Conservation (phyloP, 2,797 vertebrate species). For the Loriculus beryllinus region DNA sequence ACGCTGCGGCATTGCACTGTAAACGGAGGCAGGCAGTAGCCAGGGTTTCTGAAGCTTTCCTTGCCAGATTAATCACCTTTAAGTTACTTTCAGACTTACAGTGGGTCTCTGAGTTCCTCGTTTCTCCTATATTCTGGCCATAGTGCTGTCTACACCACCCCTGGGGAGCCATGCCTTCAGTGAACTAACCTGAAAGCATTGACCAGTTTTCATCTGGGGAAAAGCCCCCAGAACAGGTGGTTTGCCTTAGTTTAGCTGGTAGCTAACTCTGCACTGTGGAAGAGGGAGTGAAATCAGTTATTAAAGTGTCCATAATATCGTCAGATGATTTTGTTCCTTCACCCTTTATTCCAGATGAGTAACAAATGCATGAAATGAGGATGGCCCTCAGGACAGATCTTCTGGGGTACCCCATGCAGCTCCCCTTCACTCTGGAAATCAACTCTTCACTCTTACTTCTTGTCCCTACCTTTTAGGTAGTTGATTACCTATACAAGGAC, state of each 20-base stretch:
- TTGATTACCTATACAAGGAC: neutral
- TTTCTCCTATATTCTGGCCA: neutral
- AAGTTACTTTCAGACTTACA: neutral
- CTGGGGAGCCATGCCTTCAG: neutral
- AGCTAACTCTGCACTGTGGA: neutral
- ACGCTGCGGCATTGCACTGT: accelerated
- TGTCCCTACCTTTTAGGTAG: neutral
- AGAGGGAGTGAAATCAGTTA: neutral
- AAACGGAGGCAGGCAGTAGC: neutral
- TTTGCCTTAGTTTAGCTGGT: neutral
- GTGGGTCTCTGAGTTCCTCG: neutral
- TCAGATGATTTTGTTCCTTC: neutral
- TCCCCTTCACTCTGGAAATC: neutral
- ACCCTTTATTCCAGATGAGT: neutral
- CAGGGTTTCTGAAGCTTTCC: neutral
- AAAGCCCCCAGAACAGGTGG: neutral
- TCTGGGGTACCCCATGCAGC: neutral
- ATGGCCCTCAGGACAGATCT: accelerated
- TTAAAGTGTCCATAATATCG: neutral
- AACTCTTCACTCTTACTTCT: neutral
- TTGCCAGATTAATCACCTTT: neutral
- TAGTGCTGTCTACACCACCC: neutral
- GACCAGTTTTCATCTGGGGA: neutral
- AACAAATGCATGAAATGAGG: neutral
- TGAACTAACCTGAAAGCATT: neutral